Conservation (phyloP, 2,113 vertebrate species). For the Solenodon paradoxus region DNA sequence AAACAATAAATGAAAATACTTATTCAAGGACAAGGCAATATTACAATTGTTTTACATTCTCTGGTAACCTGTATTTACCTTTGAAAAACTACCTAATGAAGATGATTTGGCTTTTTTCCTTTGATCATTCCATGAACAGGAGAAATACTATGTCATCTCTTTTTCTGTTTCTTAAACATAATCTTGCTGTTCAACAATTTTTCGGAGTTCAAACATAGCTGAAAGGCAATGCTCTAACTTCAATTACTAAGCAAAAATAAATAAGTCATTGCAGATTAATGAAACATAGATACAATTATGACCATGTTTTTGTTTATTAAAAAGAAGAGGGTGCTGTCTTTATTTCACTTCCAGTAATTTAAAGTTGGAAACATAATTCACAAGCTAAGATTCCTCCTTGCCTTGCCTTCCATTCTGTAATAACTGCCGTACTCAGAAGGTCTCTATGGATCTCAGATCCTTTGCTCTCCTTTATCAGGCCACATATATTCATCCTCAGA, state of each 20-base stretch:
- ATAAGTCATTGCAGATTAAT: neutral
- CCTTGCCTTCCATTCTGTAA: neutral
- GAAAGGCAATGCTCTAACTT: neutral
- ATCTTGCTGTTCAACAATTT: slow-evolving; percentile 35
- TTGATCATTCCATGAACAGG: neutral
- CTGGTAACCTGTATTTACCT: neutral
- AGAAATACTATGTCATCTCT: neutral
- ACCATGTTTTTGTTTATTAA: neutral
- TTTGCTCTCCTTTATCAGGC: slow-evolving; percentile 60
- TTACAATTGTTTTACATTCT: neutral
- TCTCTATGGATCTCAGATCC: neutral
- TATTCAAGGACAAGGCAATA: neutral
- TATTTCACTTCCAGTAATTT: neutral
- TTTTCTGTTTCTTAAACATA: neutral
- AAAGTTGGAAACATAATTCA: neutral
- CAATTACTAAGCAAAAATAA: neutral
- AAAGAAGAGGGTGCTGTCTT: neutral
- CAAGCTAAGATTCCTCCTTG: neutral
- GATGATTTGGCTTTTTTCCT: neutral
- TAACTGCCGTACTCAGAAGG: neutral
- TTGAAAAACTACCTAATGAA: neutral
- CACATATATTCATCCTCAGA: slow-evolving; percentile 37
- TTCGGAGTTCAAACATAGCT: neutral
- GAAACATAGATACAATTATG: neutral
- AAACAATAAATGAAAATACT: neutral